Conservation (phyloP, 2,113 vertebrate species). For the Nerophis ophidion region DNA sequence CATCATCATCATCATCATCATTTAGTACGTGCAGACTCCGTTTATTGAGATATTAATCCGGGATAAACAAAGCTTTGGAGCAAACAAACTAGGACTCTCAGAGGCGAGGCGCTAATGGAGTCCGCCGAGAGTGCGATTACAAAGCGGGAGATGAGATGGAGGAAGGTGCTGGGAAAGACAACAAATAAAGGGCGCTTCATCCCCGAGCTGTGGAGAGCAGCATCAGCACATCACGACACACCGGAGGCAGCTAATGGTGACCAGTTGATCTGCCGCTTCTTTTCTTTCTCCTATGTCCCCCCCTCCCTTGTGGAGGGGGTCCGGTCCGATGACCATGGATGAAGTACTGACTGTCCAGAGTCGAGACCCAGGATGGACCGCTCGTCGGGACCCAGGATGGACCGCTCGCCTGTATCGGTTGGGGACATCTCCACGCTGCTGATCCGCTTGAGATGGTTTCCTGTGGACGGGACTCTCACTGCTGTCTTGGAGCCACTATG, state of each 20-base stretch:
- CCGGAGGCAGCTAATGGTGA: slow-evolving; percentile 46
- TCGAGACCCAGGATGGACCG: too few species aligned
- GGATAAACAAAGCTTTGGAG: slow-evolving; percentile 73
- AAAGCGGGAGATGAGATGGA: slow-evolving; percentile 44
- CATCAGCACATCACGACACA: slow-evolving; percentile 58
- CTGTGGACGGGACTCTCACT: too few species aligned
- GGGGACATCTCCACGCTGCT: too few species aligned
- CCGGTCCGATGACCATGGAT: too few species aligned
- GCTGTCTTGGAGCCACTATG: too few species aligned
- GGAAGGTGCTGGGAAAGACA: slow-evolving; percentile 23
- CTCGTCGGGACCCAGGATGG: too few species aligned
- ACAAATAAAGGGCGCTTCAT: slow-evolving; percentile 49
- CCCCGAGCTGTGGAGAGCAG: slow-evolving; percentile 48
- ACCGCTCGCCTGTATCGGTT: too few species aligned
- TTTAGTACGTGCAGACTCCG: slow-evolving; percentile 61
- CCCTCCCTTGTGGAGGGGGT: too few species aligned
- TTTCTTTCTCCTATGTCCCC: too few species aligned
- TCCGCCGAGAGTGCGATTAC: slow-evolving; percentile 68
- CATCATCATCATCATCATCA: slow-evolving; percentile 77
- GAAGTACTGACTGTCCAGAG: too few species aligned
- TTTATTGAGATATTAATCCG: slow-evolving; percentile 73
- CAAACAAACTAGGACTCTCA: slow-evolving; percentile 69
- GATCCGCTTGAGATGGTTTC: too few species aligned
- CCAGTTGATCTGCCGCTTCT: too few species aligned
- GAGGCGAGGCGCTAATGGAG: slow-evolving; percentile 60